Conservation (phyloP, 2,113 vertebrate genomes). For the Hirundichthys speculiger region DNA sequence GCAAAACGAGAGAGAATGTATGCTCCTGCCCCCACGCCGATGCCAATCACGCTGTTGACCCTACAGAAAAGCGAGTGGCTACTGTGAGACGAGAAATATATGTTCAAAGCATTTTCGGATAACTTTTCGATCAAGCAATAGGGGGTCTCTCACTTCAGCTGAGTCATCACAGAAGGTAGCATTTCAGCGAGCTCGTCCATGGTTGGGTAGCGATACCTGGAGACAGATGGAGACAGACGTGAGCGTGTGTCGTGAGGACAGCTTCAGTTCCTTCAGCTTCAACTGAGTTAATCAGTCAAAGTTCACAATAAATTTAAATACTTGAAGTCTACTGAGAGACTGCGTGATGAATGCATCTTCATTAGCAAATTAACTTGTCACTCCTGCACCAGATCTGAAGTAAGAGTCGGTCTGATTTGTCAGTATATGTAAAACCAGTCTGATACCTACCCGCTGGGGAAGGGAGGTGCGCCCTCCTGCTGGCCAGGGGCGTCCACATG, state of each 20-base stretch:
- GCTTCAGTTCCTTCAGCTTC: not conserved
- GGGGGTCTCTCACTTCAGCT: conserved; percentile 86
- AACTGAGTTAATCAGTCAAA: not conserved
- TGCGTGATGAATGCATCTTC: not conserved
- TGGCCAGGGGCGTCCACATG: conserved; percentile 96
- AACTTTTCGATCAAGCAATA: conserved; percentile 10
- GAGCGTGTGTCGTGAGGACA: not conserved
- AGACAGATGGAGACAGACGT: conserved; percentile 6
- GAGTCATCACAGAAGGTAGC: conserved; percentile 91
- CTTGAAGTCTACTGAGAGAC: not conserved
- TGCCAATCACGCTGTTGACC: conserved; percentile 79
- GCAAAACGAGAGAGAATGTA: conserved; percentile 80
- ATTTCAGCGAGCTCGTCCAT: conserved; percentile 97
- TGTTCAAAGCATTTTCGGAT: not conserved
- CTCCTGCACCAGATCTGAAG: not conserved
- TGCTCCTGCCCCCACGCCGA: conserved; percentile 81
- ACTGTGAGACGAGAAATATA: conserved; percentile 3
- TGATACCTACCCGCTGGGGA: conserved; percentile 88
- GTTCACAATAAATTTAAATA: not conserved
- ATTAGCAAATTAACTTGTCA: conserved; percentile 33
- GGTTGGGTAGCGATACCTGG: conserved; percentile 93
- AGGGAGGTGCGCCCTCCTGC: conserved; percentile 91
- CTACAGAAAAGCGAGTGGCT: conserved; percentile 52
- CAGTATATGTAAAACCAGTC: not conserved
- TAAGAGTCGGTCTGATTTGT: not conserved